These are phyloP conservation scores for Prunella himalayana DNA, from an alignment of 2,113 vertebrate species.

Conservation along the genomic window DNA sequence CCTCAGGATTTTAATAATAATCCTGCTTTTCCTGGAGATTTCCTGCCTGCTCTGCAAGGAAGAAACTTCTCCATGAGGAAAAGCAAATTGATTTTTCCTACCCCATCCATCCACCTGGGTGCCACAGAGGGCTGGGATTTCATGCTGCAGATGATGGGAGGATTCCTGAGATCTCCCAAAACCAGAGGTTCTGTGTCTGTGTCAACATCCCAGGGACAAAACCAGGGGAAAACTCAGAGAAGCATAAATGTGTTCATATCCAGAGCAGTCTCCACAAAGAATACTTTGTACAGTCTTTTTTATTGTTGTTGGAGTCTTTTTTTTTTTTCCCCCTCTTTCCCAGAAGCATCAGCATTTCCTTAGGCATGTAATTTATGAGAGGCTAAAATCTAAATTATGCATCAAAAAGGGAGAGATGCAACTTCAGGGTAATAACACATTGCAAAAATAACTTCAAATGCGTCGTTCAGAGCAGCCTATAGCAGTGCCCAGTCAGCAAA, in stretches of 20 bases:
- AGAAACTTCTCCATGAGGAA: background rate
- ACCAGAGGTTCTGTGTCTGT: background rate
- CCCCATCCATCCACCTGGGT: background rate
- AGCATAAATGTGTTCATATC: background rate
- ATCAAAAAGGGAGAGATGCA: constrained; percentile 36
- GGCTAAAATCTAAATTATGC: constrained; percentile 55
- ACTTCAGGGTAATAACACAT: background rate
- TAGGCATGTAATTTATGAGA: background rate
- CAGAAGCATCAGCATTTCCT: constrained; percentile 14
- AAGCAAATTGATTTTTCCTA: background rate
- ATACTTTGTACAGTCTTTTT: background rate
- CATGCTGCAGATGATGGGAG: rapidly evolving
- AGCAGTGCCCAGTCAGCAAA: constrained; percentile 5
- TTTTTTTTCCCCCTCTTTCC: background rate
- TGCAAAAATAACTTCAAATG: constrained; percentile 20
- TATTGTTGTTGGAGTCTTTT: background rate
- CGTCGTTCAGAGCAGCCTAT: background rate
- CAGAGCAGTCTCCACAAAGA: background rate
- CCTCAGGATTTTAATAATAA: background rate
- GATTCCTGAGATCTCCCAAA: background rate
- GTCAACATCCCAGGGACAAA: background rate
- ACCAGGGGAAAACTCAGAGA: background rate
- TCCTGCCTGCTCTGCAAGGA: background rate
- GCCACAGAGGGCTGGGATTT: background rate
- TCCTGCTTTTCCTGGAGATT: background rate